phyloP scores from a whole-genome alignment of 2,888 invertebrate species.

The Drosophila mulleri region DNA sequence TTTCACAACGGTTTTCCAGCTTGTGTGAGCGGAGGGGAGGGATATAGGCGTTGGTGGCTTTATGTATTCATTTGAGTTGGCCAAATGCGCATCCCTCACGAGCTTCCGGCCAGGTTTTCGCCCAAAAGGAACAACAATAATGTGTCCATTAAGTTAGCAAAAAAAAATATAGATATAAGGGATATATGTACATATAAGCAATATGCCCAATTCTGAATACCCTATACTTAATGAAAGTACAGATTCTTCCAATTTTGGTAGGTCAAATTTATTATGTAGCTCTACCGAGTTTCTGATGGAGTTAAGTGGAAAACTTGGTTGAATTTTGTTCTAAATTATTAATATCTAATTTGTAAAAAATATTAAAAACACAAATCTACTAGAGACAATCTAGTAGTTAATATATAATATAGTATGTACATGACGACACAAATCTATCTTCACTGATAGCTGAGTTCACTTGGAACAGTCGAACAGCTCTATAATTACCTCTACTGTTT shows the following conservation, averaged over 20 bases:
- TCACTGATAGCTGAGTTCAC: neutral
- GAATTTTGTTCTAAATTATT: no score
- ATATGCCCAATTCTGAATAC: conserved; percentile 1
- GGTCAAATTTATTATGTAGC: neutral
- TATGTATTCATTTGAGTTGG: conserved; percentile 47
- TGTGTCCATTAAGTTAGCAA: conserved; percentile 61
- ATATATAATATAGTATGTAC: neutral
- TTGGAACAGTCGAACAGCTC: neutral
- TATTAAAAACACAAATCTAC: no score
- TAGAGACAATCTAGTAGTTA: neutral
- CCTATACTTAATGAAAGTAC: neutral
- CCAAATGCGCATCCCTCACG: conserved; percentile 67
- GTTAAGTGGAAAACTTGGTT: no score
- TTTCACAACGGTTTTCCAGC: conserved; percentile 37
- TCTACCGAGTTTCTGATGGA: no score
- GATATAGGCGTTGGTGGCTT: conserved; percentile 4
- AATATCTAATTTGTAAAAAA: no score
- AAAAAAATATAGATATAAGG: conserved; percentile 14
- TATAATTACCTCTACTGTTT: neutral
- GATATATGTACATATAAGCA: neutral
- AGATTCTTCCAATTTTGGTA: neutral
- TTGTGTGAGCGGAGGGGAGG: neutral
- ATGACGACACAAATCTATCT: no score
- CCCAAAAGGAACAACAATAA: conserved; percentile 36
- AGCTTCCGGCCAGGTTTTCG: conserved; percentile 60